These are phyloP conservation scores for Heterotilapia buettikoferi DNA, from an alignment of 2,113 vertebrate genomes.

Conservation along the genomic window DNA sequence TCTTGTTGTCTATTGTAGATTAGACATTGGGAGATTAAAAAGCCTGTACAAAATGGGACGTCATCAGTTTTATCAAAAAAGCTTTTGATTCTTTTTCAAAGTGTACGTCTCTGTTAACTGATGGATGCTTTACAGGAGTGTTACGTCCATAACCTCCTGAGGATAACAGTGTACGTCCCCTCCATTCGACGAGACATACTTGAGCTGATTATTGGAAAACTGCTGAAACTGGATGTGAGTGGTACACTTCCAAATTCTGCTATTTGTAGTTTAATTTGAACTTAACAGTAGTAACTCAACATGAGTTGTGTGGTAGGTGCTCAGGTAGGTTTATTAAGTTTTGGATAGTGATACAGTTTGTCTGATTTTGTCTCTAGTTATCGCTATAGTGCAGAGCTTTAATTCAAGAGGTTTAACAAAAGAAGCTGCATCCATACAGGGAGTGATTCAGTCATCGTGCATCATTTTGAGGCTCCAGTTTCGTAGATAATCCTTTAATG, in stretches of 20 bases:
- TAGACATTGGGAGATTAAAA: not conserved
- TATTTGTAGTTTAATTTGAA: not conserved
- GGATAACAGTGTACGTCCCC: constrained; percentile 83
- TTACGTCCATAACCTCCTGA: constrained; percentile 90
- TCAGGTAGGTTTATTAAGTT: not conserved
- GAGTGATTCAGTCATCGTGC: not conserved
- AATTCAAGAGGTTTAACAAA: rapidly evolving
- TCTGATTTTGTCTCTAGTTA: not conserved
- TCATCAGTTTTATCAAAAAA: not conserved
- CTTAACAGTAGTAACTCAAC: rapidly evolving
- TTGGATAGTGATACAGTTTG: not conserved
- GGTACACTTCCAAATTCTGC: not conserved
- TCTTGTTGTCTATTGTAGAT: not conserved
- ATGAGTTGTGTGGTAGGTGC: not conserved
- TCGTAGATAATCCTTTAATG: rapidly evolving
- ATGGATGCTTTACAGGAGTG: constrained; percentile 77
- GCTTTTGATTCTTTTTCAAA: not conserved
- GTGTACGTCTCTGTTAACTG: not conserved
- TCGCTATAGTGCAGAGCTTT: not conserved
- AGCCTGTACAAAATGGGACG: no score
- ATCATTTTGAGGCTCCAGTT: not conserved
- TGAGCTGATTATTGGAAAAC: constrained; percentile 83
- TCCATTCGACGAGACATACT: constrained; percentile 81
- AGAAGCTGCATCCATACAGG: not conserved
- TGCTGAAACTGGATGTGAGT: constrained; percentile 92